Evolutionary conservation across 2,113 vertebrate genomes (phyloP), one percentile per base, ranked within the genome.

Genomic region (Trichomycterus rosablanca): DNA sequence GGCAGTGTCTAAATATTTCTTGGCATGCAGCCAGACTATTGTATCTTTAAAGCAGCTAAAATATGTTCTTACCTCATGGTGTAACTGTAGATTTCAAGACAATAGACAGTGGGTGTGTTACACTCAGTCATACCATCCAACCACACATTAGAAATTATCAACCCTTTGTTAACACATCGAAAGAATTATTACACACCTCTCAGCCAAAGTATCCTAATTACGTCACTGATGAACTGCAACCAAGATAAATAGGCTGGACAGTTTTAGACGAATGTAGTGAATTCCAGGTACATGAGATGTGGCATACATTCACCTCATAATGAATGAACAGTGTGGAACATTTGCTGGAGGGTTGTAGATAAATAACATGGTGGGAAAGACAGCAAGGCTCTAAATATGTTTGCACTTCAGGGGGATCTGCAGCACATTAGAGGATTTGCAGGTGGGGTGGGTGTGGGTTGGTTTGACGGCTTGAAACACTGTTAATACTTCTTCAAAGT

Each of bases 241-340:
- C 20, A 55, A 16, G 43, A 66, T 66, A 64, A 44, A 72, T 58
- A 20, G 8, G 20, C 58, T 43, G 52, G 9, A 69, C 10, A 32
- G 10, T 40, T 73, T 55, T 56, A 54, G 11, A 35, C 62, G 54
- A 40, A 52, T 62, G 52, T 56, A 62, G 66, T 66, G 64, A 67
- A 19, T 64, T 78, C 63, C 79, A 80, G 77, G 78, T 79, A 74
- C 74, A 52, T 52, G 58, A 57, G 70, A 18, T 32, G 54, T 59
- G 63, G 64, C 59, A 19, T 65, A 67, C 57, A 43, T 43, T 46
- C 43, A 18, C 58, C 50, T 40, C 18, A 7, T 49, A 59, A 56
- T 30, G 51, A 45, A 66, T 55, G 43, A 18, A 16, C 5, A 9
- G 19, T 1, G 1, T 10, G 54, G 48, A 59, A 34, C 11, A 45